phyloP scores from a whole-genome alignment of 2,888 invertebrate species.

The Cryptocephalus primarius region DNA sequence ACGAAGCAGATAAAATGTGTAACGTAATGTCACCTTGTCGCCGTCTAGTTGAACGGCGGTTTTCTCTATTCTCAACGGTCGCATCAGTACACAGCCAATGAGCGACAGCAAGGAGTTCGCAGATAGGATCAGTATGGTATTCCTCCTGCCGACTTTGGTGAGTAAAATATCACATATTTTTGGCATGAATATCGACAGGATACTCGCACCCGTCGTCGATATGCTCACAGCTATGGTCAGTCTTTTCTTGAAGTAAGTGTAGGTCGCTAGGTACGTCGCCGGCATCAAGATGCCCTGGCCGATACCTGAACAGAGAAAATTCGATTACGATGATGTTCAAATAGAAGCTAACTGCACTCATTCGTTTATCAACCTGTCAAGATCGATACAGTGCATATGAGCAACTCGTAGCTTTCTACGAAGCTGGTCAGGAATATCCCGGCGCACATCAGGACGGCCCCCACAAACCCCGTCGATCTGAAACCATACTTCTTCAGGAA shows the following conservation, averaged over 20 bases:
- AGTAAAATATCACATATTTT: conserved; percentile 36
- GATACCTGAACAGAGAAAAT: conserved; percentile 29
- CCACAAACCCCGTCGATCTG: conserved; percentile 33
- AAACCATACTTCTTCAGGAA: conserved; percentile 36
- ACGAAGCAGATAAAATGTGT: not conserved
- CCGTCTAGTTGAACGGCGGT: not conserved
- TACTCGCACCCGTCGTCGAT: conserved; percentile 38
- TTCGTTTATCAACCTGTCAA: too few species aligned
- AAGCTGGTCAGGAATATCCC: conserved; percentile 37
- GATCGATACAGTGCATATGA: conserved; percentile 35
- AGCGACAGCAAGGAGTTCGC: conserved; percentile 39
- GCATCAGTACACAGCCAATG: conserved; percentile 38
- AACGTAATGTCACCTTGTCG: not conserved
- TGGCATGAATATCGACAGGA: conserved; percentile 41
- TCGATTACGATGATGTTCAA: not conserved
- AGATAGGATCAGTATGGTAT: conserved; percentile 40
- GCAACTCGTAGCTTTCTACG: conserved; percentile 30
- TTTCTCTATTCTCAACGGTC: conserved; percentile 25
- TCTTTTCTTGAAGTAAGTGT: conserved; percentile 40
- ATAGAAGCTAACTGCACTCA: too few species aligned
- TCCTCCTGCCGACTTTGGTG: conserved; percentile 31
- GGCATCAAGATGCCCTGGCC: conserved; percentile 39
- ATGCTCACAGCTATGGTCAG: conserved; percentile 40
- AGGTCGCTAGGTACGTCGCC: conserved; percentile 38
- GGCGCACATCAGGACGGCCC: conserved; percentile 31